phyloP scores from a whole-genome alignment of 2,113 vertebrate genomes.

The Indicator maculatus region DNA sequence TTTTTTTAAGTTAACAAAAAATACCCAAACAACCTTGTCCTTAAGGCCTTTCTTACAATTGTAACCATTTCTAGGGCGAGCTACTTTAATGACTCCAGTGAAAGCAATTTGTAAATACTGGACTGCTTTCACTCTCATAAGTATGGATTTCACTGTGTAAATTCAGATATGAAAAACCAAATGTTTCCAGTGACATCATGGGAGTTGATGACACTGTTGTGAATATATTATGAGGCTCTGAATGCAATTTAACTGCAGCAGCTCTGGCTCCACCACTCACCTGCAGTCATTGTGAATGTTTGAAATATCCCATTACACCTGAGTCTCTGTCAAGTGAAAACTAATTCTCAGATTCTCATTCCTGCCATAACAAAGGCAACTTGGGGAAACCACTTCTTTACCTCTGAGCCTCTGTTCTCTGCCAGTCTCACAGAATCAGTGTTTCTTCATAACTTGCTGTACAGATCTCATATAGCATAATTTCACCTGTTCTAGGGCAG shows the following conservation, averaged over 20 bases:
- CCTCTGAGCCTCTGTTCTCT: rapidly evolving
- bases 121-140: neutral
- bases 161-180: neutral
- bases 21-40: neutral
- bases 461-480: neutral
- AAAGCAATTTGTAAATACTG: neutral
- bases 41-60: neutral
- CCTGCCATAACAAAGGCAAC: neutral
- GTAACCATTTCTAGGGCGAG: neutral
- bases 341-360: neutral
- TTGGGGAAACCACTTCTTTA: neutral
- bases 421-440: neutral
- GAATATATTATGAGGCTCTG: neutral
- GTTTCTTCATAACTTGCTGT: neutral
- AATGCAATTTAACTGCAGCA: neutral
- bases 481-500: neutral
- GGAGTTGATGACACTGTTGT: neutral
- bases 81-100: neutral
- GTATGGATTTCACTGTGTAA: neutral
- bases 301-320: neutral
- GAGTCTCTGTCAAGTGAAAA: neutral
- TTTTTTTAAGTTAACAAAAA: neutral
- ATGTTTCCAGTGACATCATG: neutral
- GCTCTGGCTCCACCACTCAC: neutral
- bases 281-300: neutral